Conservation (phyloP, 2,113 vertebrate species). For the Sciurus niger region DNA sequence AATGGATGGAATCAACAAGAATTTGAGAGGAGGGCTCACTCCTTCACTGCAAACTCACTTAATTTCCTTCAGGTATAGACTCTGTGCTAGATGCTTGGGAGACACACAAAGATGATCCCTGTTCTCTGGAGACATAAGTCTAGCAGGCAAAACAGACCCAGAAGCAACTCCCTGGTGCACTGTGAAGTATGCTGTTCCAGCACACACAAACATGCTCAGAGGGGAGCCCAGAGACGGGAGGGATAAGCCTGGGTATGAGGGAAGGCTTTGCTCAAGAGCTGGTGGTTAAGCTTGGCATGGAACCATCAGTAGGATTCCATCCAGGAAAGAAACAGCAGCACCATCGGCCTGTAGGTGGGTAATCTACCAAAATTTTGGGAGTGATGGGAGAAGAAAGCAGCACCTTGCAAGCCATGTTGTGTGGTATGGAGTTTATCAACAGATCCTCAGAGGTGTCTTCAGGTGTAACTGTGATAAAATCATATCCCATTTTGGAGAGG, state of each 20-base stretch:
- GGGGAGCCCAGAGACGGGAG: background rate
- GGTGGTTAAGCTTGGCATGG: background rate
- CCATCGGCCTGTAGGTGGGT: background rate
- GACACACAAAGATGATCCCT: background rate
- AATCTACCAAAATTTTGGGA: background rate
- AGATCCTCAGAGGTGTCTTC: background rate
- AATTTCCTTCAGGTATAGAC: background rate
- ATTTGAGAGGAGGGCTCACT: background rate
- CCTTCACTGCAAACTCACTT: background rate
- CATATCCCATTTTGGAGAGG: background rate
- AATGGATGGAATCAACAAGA: background rate
- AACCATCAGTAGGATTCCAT: background rate
- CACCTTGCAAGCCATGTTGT: background rate
- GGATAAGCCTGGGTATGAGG: background rate
- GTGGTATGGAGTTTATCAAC: background rate
- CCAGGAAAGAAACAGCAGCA: background rate
- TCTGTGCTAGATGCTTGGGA: background rate
- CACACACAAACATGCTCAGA: rapidly evolving
- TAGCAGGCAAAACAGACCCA: rapidly evolving
- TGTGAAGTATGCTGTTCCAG: background rate
- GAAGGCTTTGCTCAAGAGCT: background rate
- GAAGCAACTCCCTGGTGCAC: background rate
- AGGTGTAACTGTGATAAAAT: background rate
- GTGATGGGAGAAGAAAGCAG: background rate
- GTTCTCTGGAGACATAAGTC: background rate